Evolutionary conservation across 2,113 vertebrate genomes (phyloP), one percentile per base, ranked within the genome.

Genomic region (Seriola dumerili): DNA sequence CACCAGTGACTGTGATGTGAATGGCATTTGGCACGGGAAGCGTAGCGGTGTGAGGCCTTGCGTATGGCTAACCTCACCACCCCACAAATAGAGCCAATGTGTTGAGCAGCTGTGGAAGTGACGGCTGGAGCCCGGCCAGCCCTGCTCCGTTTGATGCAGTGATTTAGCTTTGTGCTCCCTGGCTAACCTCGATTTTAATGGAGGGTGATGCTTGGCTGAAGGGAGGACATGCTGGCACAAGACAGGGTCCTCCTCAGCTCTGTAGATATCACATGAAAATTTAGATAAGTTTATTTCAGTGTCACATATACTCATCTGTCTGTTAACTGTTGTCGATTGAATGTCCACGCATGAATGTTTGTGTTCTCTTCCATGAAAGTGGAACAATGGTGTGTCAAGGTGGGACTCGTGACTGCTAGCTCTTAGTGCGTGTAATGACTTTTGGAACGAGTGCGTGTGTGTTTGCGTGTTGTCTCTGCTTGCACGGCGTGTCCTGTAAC

Each of bases 31-130:
- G 85, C 86, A 72, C 4, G 16, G 50, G 64, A 73, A 78, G 72
- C 19, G 2, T 62, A 59, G 73, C 80, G 17, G 64, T 71, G 66
- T 68, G 80, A 74, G 80, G 65, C 71, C 73, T 80, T 23, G 78
- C 67, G 62, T 90, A 85, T 65, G 79, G 79, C 84, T 81, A 88
- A 89, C 81, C 79, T 86, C 75, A 59, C 80, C 82, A 67, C 68
- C 82, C 80, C 32, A 1, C 85, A 88, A 89, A 89, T 81, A 34
- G 77, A 89, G 92, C 68, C 85, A 91, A 85, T 89, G 89, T 92
- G 93, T 85, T 73, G 76, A 88, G 78, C 92, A 92, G 91, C 90
- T 93, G 89, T 90, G 91, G 88, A 86, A 88, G 88, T 86, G 85
- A 85, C 29, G 67, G 79, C 83, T 90, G 87, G 87, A 85, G 74